Evolutionary conservation across 2,113 vertebrate genomes (phyloP), one percentile per base, ranked within the genome.

Genomic region (Panthera tigris): DNA sequence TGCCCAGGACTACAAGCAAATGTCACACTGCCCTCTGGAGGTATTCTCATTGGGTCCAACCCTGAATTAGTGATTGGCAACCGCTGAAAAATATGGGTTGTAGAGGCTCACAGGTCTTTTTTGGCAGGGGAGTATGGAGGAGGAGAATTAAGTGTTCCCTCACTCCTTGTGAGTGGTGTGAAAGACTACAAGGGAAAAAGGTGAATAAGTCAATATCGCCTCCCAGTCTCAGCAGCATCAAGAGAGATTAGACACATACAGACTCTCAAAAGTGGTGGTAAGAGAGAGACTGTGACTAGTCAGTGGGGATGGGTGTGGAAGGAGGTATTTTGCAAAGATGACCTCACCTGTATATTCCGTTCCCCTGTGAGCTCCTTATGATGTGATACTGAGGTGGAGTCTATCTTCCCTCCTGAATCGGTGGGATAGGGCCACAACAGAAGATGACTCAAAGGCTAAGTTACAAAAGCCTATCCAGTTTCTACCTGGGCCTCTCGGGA

Each of bases 21-120:
- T 82, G 63, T 52, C 61, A 61, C 79, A 85, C 76, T 81, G 90
- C 88, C 81, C 84, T 88, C 76, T 96, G 25, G 55, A 97, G 41
- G 69, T 48, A 29, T 25, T 71, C 36, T 39, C 63, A 55, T 2
- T 91, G 65, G n/a, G 14, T 33, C 73, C 66, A 57, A 89, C 4
- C 14, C 50, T 76, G 81, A 82, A 84, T 76, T 27, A 78, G 33
- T 41, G 33, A 78, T 25, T 14, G 57, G 3, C 69, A 91, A 63
- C 19, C 76, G 63, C 2, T 41, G 66, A 84, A 87, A 63, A 45
- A 41, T 27, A 57, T 12, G 39, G 25, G 11, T 50, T 79, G 36
- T 27, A 0, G 16, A 82, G 31, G 66, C 63, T 95, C n/a, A 79
- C 29, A 78, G 82, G 3, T 76, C 69, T 91, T 82, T 33, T 65